Percentiles rank a stretch among this genome's conserved stretches.
Conservation (phyloP, 1,140 invertebrate species). For the Neelides sp. region DNA sequence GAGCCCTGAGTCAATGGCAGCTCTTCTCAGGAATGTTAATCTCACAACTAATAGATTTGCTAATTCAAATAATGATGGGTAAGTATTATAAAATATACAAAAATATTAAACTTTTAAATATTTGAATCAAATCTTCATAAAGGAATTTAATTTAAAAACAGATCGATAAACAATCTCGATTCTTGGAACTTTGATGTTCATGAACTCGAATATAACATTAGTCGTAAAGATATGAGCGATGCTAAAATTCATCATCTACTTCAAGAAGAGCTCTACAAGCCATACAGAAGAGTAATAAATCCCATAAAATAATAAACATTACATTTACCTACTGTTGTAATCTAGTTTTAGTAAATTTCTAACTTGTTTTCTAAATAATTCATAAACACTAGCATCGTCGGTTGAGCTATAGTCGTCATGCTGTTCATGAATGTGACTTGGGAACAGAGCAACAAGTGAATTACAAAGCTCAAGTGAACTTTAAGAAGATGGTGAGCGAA, state of each 20-base stretch:
- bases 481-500: slow-evolving; percentile 68
- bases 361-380: not conserved
- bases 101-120: too few species aligned
- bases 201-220: slow-evolving; percentile 81
- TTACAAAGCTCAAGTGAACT: slow-evolving; percentile 83
- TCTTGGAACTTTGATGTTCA: slow-evolving; percentile 84
- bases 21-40: slow-evolving; percentile 71
- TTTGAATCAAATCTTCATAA: too few species aligned
- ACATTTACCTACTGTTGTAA: not conserved
- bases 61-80: too few species aligned
- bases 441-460: slow-evolving; percentile 60
- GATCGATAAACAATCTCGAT: slow-evolving; percentile 51
- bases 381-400: slow-evolving; percentile 58
- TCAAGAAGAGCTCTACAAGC: slow-evolving; percentile 77
- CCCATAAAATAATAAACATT: slow-evolving; percentile 23
- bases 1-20: slow-evolving; percentile 66
- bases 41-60: too few species aligned
- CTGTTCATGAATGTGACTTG: slow-evolving; percentile 74
- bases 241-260: slow-evolving; percentile 84
- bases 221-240: slow-evolving; percentile 78
- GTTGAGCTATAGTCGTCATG: slow-evolving; percentile 77
- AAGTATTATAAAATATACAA: too few species aligned
- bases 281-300: slow-evolving; percentile 62
- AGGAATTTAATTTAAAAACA: too few species aligned
- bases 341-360: not conserved